A percentile compares a stretch with the other conserved stretches of the same genome.
These are phyloP conservation scores for Benitochromis conjunctus DNA, from an alignment of 2,113 vertebrate species.

Conservation along the genomic window DNA sequence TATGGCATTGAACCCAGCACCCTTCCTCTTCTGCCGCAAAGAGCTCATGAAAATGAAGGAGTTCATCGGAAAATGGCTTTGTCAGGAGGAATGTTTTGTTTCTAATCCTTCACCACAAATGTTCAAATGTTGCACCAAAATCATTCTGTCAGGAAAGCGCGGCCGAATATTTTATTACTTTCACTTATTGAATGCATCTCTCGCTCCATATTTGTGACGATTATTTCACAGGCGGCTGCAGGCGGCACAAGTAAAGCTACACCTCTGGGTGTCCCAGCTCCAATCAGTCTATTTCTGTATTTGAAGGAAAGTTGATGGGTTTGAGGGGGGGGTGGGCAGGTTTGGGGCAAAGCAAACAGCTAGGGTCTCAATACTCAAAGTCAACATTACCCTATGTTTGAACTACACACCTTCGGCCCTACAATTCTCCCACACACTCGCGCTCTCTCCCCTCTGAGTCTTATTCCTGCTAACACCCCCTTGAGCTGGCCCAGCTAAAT, in stretches of 20 bases:
- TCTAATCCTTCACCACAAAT: not conserved
- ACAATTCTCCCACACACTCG: constrained; percentile 60
- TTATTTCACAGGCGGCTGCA: constrained; percentile 18
- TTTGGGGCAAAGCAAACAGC: constrained; percentile 67
- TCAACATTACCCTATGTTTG: constrained; percentile 75
- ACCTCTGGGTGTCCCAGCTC: constrained; percentile 51
- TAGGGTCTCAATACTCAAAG: constrained; percentile 67
- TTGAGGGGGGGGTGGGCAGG: not conserved
- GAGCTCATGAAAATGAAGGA: constrained; percentile 5
- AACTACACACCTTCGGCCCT: constrained; percentile 70
- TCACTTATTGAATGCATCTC: not conserved
- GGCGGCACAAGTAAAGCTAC: constrained; percentile 18
- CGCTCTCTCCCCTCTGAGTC: constrained; percentile 40
- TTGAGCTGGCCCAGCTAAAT: constrained; percentile 56
- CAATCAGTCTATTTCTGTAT: constrained; percentile 62
- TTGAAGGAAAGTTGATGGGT: constrained; percentile 53
- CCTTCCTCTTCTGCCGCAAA: constrained; percentile 44
- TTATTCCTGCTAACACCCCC: constrained; percentile 55
- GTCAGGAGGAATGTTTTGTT: not conserved
- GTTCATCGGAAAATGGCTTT: constrained; percentile 17
- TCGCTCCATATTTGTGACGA: not conserved
- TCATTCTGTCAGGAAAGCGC: not conserved
- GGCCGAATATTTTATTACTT: not conserved
- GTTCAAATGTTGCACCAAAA: not conserved
- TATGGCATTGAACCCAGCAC: constrained; percentile 58